phyloP scores from a whole-genome alignment of 2,113 vertebrate species.

The Entelurus aequoreus region DNA sequence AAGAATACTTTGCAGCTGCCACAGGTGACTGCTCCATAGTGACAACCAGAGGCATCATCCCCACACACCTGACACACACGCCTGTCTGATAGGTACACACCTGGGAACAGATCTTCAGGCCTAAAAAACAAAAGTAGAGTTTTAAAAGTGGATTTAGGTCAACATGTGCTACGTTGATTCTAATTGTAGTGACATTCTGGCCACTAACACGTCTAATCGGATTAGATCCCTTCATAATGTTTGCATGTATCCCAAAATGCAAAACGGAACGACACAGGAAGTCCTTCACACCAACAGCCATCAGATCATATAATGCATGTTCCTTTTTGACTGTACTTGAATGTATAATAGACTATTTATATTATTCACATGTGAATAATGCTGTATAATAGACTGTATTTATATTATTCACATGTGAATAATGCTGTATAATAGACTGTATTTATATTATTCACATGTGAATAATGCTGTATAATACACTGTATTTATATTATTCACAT shows the following conservation, averaged over 20 bases:
- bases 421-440: no score
- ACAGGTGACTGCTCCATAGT: slow-evolving; percentile 91
- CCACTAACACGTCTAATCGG: slow-evolving; percentile 9
- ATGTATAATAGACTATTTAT: no score
- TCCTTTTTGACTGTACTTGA: no score
- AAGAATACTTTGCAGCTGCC: slow-evolving; percentile 97
- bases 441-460: no score
- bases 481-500: no score
- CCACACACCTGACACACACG: slow-evolving; percentile 91
- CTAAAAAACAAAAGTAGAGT: slow-evolving; percentile 21
- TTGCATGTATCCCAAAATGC: neutral
- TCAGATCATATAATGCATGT: no score
- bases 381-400: no score
- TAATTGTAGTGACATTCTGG: neutral
- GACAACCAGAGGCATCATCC: slow-evolving; percentile 81
- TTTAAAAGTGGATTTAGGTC: slow-evolving; percentile 3
- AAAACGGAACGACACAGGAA: no score
- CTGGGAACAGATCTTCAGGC: slow-evolving; percentile 62
- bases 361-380: no score
- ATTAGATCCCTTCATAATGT: neutral
- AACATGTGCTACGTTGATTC: neutral
- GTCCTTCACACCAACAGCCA: no score
- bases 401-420: no score
- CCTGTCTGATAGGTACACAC: slow-evolving; percentile 83
- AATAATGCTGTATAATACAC: no score